Conservation (phyloP, 2,113 vertebrate species). For the Colinus virginianus region DNA sequence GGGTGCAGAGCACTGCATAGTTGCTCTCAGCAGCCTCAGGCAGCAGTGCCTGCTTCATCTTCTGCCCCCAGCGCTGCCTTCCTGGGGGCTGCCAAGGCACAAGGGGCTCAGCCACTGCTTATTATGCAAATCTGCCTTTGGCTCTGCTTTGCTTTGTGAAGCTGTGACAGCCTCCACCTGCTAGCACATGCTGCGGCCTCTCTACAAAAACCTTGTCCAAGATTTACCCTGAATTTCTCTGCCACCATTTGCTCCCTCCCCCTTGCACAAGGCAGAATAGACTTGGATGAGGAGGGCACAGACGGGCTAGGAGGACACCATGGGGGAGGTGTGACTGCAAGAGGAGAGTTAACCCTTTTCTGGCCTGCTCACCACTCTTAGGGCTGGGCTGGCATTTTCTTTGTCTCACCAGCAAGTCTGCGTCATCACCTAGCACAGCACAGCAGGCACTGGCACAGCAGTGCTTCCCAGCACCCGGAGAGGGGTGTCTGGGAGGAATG, state of each 20-base stretch:
- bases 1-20: neutral
- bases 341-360: conserved; percentile 4
- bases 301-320: neutral
- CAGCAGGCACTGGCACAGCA: rapidly evolving
- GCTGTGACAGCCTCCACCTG: neutral
- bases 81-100: neutral
- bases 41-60: neutral
- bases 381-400: neutral
- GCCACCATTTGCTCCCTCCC: rapidly evolving
- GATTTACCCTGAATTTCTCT: neutral
- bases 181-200: neutral
- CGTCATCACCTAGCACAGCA: rapidly evolving
- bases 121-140: neutral
- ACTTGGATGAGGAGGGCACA: neutral
- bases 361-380: neutral
- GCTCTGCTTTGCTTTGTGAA: neutral
- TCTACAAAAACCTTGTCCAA: neutral
- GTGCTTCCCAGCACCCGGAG: rapidly evolving
- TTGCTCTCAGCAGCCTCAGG: neutral
- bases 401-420: neutral
- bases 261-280: neutral
- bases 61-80: rapidly evolving
- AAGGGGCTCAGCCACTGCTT: neutral
- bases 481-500: neutral
- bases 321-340: neutral